Evolutionary conservation across 1,140 invertebrate species (phyloP).

Genomic region (Polypedilum vanderplanki): DNA sequence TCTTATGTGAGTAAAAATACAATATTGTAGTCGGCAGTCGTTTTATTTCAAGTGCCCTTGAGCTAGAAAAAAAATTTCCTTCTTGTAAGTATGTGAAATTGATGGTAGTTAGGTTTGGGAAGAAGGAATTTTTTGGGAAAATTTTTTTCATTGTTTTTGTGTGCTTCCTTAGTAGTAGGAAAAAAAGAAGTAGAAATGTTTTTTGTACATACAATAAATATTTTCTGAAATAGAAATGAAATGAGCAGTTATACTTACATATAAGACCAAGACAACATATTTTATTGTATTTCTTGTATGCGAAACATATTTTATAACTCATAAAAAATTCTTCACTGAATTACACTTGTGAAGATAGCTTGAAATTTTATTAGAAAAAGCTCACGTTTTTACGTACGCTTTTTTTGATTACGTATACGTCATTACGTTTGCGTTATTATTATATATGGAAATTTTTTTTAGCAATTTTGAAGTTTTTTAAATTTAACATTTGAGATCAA

Average conservation of each 20-base stretch:
- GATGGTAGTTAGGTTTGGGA: too few relatives aligned
- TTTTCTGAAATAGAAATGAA: constrained; percentile 13
- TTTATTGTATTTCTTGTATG: constrained; percentile 19
- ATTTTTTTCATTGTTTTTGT: too few relatives aligned
- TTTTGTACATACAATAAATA: constrained; percentile 15
- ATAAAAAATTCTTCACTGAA: not conserved
- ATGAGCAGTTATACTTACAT: not conserved
- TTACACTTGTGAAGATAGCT: not conserved
- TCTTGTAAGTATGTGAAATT: not conserved
- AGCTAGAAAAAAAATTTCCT: not conserved
- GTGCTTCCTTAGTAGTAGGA: too few relatives aligned
- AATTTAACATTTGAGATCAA: too few relatives aligned
- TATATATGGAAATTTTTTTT: too few relatives aligned
- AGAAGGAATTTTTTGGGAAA: too few relatives aligned
- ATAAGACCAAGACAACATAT: not conserved
- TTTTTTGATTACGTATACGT: too few relatives aligned
- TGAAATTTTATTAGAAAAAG: not conserved
- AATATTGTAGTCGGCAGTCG: not conserved
- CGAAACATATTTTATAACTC: constrained; percentile 13
- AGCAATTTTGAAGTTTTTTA: too few relatives aligned
- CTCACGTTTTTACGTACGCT: too few relatives aligned
- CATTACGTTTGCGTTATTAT: too few relatives aligned
- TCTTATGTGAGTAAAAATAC: not conserved
- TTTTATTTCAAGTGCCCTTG: not conserved
- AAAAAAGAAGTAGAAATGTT: not conserved